phyloP scores from a whole-genome alignment of 2,888 invertebrate species.

The Iselma pallidipennis region DNA sequence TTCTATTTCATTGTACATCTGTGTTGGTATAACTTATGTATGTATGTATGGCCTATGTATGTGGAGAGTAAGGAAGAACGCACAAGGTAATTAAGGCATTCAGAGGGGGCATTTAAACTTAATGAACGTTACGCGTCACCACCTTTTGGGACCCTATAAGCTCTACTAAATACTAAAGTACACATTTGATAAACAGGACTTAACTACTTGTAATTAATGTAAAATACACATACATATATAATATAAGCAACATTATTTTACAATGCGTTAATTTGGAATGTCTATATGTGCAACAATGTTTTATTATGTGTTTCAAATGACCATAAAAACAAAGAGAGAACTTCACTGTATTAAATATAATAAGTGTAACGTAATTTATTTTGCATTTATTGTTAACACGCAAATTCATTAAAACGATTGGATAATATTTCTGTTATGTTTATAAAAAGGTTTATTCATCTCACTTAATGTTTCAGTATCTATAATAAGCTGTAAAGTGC shows the following conservation, averaged over 20 bases:
- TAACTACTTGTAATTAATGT: constrained; percentile 20
- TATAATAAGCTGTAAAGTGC: background rate
- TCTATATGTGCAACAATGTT: background rate
- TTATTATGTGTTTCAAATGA: background rate
- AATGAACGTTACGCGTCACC: constrained; percentile 35
- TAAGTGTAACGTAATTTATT: background rate
- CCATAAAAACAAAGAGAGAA: background rate
- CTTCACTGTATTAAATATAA: background rate
- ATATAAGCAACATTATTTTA: constrained; percentile 6
- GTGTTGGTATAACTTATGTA: no score
- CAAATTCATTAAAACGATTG: no score
- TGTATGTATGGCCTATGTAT: no score
- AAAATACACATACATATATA: constrained; percentile 3
- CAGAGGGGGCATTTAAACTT: constrained; percentile 31
- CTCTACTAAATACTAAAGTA: constrained; percentile 21
- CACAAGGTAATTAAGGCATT: constrained; percentile 27
- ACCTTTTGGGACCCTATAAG: constrained; percentile 29
- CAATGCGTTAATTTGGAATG: constrained; percentile 13
- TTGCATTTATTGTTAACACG: background rate
- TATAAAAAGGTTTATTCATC: background rate
- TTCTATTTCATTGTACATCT: constrained; percentile 19
- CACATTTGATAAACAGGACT: constrained; percentile 25
- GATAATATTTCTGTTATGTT: background rate
- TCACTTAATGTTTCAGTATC: background rate
- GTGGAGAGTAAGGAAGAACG: constrained; percentile 18